A percentile compares a stretch with the other conserved stretches of the same genome.
Evolutionary conservation across 1,140 invertebrate species (phyloP).

Genomic region (Lepeophtheirus salmonis): DNA sequence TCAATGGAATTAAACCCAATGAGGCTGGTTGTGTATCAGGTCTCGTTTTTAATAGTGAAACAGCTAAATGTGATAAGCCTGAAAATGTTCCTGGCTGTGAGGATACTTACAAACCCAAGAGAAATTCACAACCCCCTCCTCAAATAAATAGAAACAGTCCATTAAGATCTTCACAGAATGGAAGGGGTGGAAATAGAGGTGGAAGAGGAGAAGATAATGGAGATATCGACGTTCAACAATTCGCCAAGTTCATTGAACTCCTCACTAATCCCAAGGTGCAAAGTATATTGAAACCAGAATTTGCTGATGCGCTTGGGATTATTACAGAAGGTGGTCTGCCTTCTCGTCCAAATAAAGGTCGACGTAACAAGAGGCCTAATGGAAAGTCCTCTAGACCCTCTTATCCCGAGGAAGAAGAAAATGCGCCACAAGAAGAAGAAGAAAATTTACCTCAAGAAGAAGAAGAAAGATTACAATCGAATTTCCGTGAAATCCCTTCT

Average conservation of each 20-base stretch:
- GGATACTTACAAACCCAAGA: slow-evolving; percentile 11
- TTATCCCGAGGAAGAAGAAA: background rate
- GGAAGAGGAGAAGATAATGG: background rate
- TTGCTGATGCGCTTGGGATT: background rate
- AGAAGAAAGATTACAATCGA: background rate
- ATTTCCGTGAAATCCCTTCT: background rate
- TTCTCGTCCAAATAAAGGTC: background rate
- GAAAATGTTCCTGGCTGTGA: slow-evolving; percentile 18
- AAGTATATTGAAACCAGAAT: slow-evolving; percentile 10
- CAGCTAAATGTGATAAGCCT: slow-evolving; percentile 11
- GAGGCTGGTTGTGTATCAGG: slow-evolving; percentile 63
- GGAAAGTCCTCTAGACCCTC: background rate
- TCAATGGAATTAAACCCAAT: slow-evolving; percentile 62
- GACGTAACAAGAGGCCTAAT: background rate
- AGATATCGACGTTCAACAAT: background rate
- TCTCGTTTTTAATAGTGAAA: slow-evolving; percentile 43
- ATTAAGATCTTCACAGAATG: background rate
- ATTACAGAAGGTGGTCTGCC: background rate
- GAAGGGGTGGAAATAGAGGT: background rate
- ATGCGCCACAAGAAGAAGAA: no score
- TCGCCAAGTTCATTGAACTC: slow-evolving; percentile 13
- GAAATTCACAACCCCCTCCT: background rate
- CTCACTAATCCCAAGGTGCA: slow-evolving; percentile 12
- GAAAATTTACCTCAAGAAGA: background rate
- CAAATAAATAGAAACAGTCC: background rate